Percentiles rank a stretch among this genome's conserved stretches.
Conservation (phyloP, 2,888 invertebrate genomes). For the Sarcophaga subvicina region DNA sequence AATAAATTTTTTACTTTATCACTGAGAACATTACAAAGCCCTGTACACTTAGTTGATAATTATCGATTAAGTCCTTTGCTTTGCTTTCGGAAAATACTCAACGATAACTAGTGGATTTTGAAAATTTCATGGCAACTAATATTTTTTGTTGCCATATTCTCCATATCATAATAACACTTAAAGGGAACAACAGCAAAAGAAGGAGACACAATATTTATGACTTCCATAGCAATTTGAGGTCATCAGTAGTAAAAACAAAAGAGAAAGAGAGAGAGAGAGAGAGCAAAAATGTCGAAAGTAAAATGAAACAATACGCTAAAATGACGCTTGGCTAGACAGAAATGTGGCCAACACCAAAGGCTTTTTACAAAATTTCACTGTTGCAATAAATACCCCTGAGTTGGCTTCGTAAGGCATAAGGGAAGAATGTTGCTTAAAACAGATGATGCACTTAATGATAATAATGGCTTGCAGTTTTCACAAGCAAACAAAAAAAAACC, state of each 20-base stretch:
- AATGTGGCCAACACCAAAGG: conserved; percentile 27
- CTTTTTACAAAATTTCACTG: conserved; percentile 26
- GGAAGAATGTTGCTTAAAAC: conserved; percentile 37
- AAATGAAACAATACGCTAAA: conserved; percentile 47
- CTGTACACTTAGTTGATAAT: neutral
- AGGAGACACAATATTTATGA: conserved; percentile 49
- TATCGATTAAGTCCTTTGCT: neutral
- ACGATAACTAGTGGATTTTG: neutral
- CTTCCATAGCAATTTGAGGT: conserved; percentile 46
- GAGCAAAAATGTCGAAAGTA: conserved; percentile 34
- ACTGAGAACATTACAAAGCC: no score
- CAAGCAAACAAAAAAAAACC: neutral
- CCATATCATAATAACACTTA: neutral
- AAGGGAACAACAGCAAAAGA: conserved; percentile 26
- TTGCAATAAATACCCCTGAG: neutral
- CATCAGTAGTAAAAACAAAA: conserved; percentile 32
- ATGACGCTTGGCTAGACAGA: conserved; percentile 57
- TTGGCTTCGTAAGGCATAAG: neutral
- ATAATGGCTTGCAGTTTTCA: conserved; percentile 52
- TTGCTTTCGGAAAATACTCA: neutral
- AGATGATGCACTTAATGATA: conserved; percentile 68
- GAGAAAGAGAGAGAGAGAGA: neutral
- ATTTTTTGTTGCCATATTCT: neutral
- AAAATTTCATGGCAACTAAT: neutral
- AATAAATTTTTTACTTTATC: no score